Conservation (phyloP, 1,140 invertebrate species). For the Coelopa frigida region DNA sequence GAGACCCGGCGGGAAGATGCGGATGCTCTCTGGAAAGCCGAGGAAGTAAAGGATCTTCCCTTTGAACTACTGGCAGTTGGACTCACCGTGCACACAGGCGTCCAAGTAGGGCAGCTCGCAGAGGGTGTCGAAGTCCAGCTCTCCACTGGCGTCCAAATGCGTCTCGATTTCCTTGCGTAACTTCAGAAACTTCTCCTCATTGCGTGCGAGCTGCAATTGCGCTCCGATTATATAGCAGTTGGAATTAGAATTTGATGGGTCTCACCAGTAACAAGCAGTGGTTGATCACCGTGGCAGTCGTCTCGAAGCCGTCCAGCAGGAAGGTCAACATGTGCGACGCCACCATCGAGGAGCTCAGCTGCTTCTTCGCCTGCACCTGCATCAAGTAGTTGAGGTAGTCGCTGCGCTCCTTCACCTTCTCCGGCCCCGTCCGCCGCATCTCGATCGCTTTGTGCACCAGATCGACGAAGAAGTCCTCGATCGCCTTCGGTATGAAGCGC, state of each 20-base stretch:
- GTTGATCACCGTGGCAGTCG: constrained; percentile 24
- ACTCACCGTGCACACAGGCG: constrained; percentile 29
- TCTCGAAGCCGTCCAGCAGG: constrained; percentile 37
- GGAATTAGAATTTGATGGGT: neutral
- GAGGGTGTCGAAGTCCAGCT: constrained; percentile 25
- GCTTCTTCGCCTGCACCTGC: constrained; percentile 31
- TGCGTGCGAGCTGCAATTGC: constrained; percentile 15
- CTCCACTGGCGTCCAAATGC: constrained; percentile 17
- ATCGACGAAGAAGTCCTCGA: constrained; percentile 34
- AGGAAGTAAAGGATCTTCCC: neutral
- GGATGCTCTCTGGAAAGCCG: constrained; percentile 20
- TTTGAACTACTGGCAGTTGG: neutral
- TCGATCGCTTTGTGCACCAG: constrained; percentile 31
- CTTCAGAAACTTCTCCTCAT: constrained; percentile 19
- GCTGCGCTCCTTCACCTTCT: constrained; percentile 26
- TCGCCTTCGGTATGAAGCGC: constrained; percentile 20
- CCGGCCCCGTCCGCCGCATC: constrained; percentile 19
- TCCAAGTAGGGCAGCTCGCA: constrained; percentile 29
- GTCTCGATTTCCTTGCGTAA: constrained; percentile 37
- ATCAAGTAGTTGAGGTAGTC: constrained; percentile 44
- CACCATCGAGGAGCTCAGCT: constrained; percentile 17
- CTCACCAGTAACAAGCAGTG: constrained; percentile 21
- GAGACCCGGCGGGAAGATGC: constrained; percentile 19
- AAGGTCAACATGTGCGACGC: constrained; percentile 29
- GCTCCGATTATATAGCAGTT: neutral